phyloP scores from a whole-genome alignment of 2,797 vertebrate genomes.

The Sebastes reedi region DNA sequence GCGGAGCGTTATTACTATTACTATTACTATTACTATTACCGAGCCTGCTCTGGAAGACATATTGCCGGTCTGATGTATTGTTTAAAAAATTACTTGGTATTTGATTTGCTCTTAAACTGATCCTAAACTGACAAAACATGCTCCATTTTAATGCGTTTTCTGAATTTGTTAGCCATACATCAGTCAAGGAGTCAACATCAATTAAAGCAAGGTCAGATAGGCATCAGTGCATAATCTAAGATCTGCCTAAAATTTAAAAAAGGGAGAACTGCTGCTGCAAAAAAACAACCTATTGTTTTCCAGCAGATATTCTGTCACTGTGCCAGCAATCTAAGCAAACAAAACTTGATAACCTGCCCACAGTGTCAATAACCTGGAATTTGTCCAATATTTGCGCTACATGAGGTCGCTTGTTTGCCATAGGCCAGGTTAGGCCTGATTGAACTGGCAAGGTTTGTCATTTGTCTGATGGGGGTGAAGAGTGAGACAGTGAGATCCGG shows the following conservation, averaged over 20 bases:
- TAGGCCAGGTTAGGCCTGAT: constrained; percentile 29
- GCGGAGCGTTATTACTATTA: too few relatives aligned
- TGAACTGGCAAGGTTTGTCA: constrained; percentile 43
- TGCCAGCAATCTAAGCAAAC: constrained; percentile 34
- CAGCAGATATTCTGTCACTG: not conserved
- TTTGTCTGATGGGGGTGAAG: constrained; percentile 33
- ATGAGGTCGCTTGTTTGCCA: constrained; percentile 46
- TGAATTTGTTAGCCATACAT: not conserved
- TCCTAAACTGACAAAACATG: not conserved
- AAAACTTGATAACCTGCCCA: constrained; percentile 40
- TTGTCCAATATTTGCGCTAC: constrained; percentile 38
- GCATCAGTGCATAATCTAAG: not conserved
- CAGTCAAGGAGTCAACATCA: not conserved
- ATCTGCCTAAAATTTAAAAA: not conserved
- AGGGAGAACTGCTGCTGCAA: not conserved
- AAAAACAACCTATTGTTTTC: not conserved
- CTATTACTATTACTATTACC: too few relatives aligned
- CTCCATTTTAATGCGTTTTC: not conserved
- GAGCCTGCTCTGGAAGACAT: too few relatives aligned
- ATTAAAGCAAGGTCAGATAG: not conserved
- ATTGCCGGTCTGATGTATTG: too few relatives aligned
- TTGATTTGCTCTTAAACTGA: not conserved
- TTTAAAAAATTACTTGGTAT: too few relatives aligned
- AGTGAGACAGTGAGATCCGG: constrained; percentile 14
- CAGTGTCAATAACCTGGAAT: constrained; percentile 51